phyloP scores from a whole-genome alignment of 2,888 invertebrate species.

The Tiliacea citrago region DNA sequence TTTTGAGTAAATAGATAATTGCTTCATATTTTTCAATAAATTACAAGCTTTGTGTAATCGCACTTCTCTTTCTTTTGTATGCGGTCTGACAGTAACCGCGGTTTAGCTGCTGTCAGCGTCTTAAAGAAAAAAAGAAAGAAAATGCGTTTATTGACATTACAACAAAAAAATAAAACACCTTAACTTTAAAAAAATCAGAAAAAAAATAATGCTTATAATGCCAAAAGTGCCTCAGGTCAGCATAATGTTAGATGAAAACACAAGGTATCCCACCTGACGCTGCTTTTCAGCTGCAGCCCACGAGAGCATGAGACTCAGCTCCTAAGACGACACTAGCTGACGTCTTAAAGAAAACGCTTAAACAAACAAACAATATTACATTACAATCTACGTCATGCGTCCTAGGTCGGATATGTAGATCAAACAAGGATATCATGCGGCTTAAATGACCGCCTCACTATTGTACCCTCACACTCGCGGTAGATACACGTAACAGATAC shows the following conservation, averaged over 20 bases:
- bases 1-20: too few relatives aligned
- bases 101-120: too few relatives aligned
- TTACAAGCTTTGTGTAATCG: too few relatives aligned
- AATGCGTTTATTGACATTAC: background rate
- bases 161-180: background rate
- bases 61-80: too few relatives aligned
- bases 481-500: constrained; percentile 30
- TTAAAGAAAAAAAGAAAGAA: too few relatives aligned
- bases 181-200: background rate
- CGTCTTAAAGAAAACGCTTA: constrained; percentile 7
- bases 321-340: background rate
- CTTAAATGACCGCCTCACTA: constrained; percentile 42
- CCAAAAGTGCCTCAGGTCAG: background rate
- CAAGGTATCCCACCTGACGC: background rate
- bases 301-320: background rate
- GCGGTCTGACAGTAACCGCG: too few relatives aligned
- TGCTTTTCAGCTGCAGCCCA: background rate
- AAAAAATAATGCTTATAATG: background rate
- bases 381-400: constrained; percentile 39
- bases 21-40: too few relatives aligned
- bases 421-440: constrained; percentile 59
- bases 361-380: constrained; percentile 43
- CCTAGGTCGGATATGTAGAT: constrained; percentile 52
- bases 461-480: constrained; percentile 43
- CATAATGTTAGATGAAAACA: background rate